Conservation (phyloP, 2,797 vertebrate species). For the Hippopotamyrus pictus region DNA sequence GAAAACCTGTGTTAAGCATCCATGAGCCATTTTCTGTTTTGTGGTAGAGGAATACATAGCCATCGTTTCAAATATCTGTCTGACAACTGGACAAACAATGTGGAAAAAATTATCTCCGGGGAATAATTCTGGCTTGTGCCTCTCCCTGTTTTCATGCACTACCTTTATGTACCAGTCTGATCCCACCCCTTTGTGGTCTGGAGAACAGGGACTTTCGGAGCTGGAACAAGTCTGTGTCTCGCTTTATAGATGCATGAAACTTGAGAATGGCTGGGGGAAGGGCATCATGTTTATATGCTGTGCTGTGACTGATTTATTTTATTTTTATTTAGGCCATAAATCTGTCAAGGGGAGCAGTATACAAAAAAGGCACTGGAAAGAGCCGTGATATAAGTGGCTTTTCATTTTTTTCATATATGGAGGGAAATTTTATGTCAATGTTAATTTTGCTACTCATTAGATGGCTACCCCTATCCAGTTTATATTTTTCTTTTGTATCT, state of each 20-base stretch:
- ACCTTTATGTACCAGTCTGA: neutral
- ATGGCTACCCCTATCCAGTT: neutral
- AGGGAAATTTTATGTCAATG: neutral
- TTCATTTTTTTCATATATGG: neutral
- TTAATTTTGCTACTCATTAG: neutral
- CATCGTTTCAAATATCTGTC: conserved; percentile 24
- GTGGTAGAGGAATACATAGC: conserved; percentile 19
- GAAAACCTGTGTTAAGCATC: conserved; percentile 30
- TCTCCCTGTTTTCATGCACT: neutral
- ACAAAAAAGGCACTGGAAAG: neutral
- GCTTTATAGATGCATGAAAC: neutral
- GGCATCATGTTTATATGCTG: neutral
- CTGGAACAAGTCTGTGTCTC: neutral
- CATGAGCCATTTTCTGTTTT: conserved; percentile 33
- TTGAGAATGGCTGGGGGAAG: neutral
- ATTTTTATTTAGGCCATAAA: conserved; percentile 3
- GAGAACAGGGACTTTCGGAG: neutral
- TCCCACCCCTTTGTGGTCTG: neutral
- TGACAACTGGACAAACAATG: conserved; percentile 34
- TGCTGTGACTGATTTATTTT: neutral
- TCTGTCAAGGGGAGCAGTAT: neutral
- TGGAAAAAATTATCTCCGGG: conserved; percentile 40
- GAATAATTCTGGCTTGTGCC: neutral
- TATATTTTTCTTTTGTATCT: neutral
- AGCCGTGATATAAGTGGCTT: neutral